A percentile compares a stretch with the other conserved stretches of the same genome.
phyloP scores from a whole-genome alignment of 2,797 vertebrate species.

The Falco peregrinus region DNA sequence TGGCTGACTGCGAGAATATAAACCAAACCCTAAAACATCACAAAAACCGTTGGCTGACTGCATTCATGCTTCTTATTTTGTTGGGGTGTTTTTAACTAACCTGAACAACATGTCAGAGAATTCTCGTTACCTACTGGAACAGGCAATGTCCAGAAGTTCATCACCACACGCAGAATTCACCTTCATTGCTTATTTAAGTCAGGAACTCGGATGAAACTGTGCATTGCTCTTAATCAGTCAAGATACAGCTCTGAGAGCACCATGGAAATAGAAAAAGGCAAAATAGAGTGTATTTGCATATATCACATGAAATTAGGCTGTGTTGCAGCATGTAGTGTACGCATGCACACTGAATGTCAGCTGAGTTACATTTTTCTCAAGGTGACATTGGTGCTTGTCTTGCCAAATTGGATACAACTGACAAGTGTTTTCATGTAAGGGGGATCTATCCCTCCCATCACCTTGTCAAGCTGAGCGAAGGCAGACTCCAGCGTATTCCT shows the following conservation, averaged over 20 bases:
- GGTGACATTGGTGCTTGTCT: slow-evolving; percentile 74
- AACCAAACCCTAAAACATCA: not conserved
- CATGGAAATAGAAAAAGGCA: slow-evolving; percentile 62
- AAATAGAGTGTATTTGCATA: slow-evolving; percentile 72
- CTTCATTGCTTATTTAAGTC: slow-evolving; percentile 45
- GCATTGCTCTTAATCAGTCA: slow-evolving; percentile 66
- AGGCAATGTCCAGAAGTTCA: slow-evolving; percentile 57
- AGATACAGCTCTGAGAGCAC: slow-evolving; percentile 54
- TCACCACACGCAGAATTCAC: not conserved
- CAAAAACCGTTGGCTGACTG: not conserved
- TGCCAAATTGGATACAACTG: slow-evolving; percentile 75
- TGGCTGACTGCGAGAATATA: not conserved
- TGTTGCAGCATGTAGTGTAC: slow-evolving; percentile 38
- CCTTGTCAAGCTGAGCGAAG: slow-evolving; percentile 73
- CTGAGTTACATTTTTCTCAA: slow-evolving; percentile 71
- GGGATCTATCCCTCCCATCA: slow-evolving; percentile 69
- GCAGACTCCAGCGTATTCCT: slow-evolving; percentile 66
- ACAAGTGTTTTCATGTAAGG: slow-evolving; percentile 74
- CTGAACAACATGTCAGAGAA: not conserved
- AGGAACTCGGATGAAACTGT: slow-evolving; percentile 58
- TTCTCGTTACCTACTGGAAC: slow-evolving; percentile 38
- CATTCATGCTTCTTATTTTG: not conserved
- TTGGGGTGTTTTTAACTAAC: not conserved
- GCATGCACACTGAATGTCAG: slow-evolving; percentile 58
- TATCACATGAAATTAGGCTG: slow-evolving; percentile 69